Base-by-base conservation (phyloP, 2,888 invertebrate species). In the Trissonchulus sp. region DNA sequence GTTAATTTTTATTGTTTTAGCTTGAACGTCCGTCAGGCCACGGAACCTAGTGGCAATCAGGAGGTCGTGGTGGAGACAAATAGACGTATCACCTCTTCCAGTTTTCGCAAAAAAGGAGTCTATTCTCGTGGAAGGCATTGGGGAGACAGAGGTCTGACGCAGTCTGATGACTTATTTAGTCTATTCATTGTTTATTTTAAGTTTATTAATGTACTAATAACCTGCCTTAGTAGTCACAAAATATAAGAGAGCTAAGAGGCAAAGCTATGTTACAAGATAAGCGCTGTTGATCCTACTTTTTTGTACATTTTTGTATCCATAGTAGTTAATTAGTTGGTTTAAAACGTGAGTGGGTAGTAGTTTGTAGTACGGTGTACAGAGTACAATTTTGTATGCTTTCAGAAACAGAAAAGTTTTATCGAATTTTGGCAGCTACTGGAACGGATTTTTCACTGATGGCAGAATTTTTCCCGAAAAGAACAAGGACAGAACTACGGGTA, bases 391-490 rank as follows among this genome's bases (percentile, higher is more conserved):
- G n/a, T n/a, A n/a, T n/a, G n/a, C n/a, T 48, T 77, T 3, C 37
- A 60, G 84, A 84, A 48, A 84, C 84, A 0, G 79, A 79, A n/a
- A 83, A 81, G 75, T 85, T 85, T 77, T 85, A 83, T 78, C 79
- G 81, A 72, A 84, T 84, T 1, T 78, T 85, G 72, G 82, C 82
- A 63, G 80, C 81, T 76, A 81, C 84, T 74, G 85, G 85, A 1
- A 84, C 85, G 30, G 85, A 85, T 77, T 85, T 85, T 79, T 82
- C 84, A 34, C 78, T 85, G 33, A 84, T 85, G 79, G 76, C 77
- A 23, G 80, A 82, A 48, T 79, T 85, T 34, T 84, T 85, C 73
- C 82, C 84, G 15, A 79, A 80, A 36, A 79, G 85, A 74, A 78
- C 80, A 1, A 79, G 85, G 33, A 74, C 75, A 72, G 85, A 85